Conservation (phyloP, 2,113 vertebrate genomes). For the Riparia riparia region DNA sequence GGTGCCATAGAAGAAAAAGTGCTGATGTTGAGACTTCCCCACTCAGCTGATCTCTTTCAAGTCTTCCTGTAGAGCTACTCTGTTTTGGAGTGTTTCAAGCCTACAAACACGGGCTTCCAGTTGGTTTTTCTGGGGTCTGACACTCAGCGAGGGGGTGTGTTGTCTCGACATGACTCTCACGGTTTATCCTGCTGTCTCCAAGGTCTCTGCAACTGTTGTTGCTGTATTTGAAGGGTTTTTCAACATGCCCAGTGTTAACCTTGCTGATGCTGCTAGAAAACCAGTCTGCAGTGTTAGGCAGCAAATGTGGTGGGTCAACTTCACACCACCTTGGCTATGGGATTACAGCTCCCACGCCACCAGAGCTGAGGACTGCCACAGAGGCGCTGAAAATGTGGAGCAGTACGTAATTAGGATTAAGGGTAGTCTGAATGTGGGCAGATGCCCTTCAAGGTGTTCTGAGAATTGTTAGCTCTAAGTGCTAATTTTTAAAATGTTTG, state of each 20-base stretch:
- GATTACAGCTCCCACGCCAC: background rate
- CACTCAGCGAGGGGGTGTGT: accelerated
- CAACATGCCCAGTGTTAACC: background rate
- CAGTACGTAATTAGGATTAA: background rate
- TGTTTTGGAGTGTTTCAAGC: background rate
- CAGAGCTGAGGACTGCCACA: background rate
- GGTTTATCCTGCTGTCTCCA: background rate
- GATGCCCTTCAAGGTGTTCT: background rate
- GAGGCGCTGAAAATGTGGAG: background rate
- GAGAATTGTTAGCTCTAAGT: background rate
- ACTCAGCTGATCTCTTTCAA: background rate
- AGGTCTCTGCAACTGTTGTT: background rate
- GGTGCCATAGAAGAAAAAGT: background rate
- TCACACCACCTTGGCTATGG: background rate
- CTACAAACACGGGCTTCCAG: background rate
- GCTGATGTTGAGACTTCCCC: background rate
- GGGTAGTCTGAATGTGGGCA: background rate
- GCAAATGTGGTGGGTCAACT: background rate
- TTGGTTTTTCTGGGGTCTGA: background rate
- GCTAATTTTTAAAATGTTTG: slow-evolving; percentile 35
- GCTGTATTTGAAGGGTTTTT: background rate
- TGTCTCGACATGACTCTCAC: accelerated
- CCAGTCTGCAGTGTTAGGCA: background rate
- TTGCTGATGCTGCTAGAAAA: background rate
- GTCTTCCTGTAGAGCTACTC: background rate